Percentiles rank a stretch among this genome's conserved stretches.
Evolutionary conservation across 2,888 invertebrate species (phyloP).

Genomic region (Megastigmus dorsalis): DNA sequence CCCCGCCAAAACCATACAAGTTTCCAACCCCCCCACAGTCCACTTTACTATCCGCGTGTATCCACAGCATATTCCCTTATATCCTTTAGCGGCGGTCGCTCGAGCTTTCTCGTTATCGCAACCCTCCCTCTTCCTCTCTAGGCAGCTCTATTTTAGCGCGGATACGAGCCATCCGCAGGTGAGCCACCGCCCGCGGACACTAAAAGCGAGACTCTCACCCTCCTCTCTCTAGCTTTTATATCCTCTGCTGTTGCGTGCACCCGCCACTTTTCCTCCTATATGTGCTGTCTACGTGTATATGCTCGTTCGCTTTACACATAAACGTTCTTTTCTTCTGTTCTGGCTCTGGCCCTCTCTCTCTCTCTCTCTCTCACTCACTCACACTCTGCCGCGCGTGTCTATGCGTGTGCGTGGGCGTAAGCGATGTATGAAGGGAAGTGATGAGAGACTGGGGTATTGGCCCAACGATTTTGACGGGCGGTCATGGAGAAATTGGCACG

Average conservation of each 20-base stretch:
- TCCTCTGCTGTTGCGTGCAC: constrained; percentile 1
- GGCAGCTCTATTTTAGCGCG: constrained; percentile 40
- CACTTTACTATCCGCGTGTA: not conserved
- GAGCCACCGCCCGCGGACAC: constrained; percentile 32
- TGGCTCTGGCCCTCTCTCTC: too few relatives aligned
- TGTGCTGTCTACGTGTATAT: too few relatives aligned
- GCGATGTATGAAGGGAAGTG: too few relatives aligned
- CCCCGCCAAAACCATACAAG: too few relatives aligned
- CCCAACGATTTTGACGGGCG: not conserved
- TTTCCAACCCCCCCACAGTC: not conserved
- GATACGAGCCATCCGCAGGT: constrained; percentile 33
- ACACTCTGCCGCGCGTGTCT: not conserved
- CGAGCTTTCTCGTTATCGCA: constrained; percentile 33
- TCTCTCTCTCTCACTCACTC: too few relatives aligned
- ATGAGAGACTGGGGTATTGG: constrained; percentile 14
- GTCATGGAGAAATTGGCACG: too few relatives aligned
- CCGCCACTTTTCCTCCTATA: constrained; percentile 31
- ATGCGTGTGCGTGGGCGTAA: not conserved
- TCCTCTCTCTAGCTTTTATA: constrained; percentile 29
- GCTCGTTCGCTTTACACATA: not conserved
- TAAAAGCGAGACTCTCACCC: constrained; percentile 28
- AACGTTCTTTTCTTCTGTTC: constrained; percentile 17
- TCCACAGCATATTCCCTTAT: too few relatives aligned
- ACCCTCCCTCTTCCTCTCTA: constrained; percentile 24
- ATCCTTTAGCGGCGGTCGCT: too few relatives aligned